Evolutionary conservation across 2,797 vertebrate genomes (phyloP).

Genomic region (Lutjanus argentimaculatus): DNA sequence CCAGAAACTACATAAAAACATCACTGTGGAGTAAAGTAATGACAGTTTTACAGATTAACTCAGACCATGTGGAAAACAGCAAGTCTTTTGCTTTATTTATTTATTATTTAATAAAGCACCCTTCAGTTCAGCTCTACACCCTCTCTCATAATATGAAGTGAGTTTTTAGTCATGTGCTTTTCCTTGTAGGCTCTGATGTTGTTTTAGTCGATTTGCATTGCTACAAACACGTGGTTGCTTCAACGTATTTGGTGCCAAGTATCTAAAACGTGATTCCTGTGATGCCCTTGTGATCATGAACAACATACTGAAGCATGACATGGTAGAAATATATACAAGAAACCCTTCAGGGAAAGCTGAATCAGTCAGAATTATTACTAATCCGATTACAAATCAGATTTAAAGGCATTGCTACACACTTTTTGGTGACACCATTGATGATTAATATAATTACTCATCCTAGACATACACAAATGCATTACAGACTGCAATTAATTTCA

Average conservation of each 20-base stretch:
- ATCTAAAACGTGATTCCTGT: constrained; percentile 1
- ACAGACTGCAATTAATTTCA: constrained; percentile 18
- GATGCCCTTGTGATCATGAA: not conserved
- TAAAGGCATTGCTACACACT: not conserved
- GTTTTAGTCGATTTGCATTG: not conserved
- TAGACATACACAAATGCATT: constrained; percentile 18
- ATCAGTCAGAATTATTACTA: constrained; percentile 3
- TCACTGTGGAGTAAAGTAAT: not conserved
- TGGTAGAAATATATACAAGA: not conserved
- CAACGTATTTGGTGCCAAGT: not conserved
- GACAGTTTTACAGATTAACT: not conserved
- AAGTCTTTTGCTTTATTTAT: not conserved
- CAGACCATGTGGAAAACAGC: too few relatives aligned
- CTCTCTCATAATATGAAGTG: not conserved
- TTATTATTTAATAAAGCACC: not conserved
- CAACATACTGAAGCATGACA: constrained; percentile 23
- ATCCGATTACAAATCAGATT: constrained; percentile 25
- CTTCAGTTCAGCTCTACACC: not conserved
- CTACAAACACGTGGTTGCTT: not conserved
- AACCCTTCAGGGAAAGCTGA: not conserved
- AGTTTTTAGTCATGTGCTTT: not conserved
- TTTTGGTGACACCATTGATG: constrained; percentile 13
- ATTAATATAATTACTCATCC: constrained; percentile 6
- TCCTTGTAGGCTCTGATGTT: not conserved
- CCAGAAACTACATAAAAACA: too few relatives aligned